Percentiles rank a stretch among this genome's conserved stretches.
Evolutionary conservation across 2,797 vertebrate genomes (phyloP).

Genomic region (Limnodromus scolopaceus): DNA sequence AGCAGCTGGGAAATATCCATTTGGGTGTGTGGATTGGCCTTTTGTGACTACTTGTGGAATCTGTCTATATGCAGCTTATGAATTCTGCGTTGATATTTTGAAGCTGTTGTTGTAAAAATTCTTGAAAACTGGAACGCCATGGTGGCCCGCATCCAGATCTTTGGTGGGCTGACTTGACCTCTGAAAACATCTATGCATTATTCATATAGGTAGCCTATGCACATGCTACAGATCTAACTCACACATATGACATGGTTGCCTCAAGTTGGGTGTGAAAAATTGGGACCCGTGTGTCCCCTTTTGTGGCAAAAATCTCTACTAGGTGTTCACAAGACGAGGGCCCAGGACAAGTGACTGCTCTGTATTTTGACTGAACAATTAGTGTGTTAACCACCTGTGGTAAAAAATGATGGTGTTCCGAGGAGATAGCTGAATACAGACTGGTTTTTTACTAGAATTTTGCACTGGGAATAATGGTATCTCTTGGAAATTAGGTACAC

Average conservation of each 20-base stretch:
- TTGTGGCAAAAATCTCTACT: not conserved
- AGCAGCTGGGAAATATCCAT: conserved; percentile 64
- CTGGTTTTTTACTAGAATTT: not conserved
- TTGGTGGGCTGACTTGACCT: not conserved
- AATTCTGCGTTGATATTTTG: not conserved
- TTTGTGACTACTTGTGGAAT: conserved; percentile 47
- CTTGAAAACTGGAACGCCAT: not conserved
- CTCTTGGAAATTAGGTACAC: not conserved
- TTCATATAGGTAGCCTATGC: not conserved
- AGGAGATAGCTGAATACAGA: not conserved
- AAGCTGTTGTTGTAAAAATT: conserved; percentile 53
- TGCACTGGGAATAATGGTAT: not conserved
- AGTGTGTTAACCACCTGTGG: not conserved
- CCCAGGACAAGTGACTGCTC: not conserved
- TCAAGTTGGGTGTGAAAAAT: not conserved
- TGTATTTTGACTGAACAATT: not conserved
- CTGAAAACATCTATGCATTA: not conserved
- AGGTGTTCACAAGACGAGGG: not conserved
- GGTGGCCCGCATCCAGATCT: not conserved
- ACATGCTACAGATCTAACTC: not conserved
- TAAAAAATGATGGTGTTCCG: not conserved
- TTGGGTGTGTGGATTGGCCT: conserved; percentile 55
- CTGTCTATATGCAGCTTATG: conserved; percentile 36
- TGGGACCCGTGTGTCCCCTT: not conserved
- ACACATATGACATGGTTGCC: not conserved